Conservation (phyloP, 2,888 invertebrate species). For the Eupithecia centaureata region DNA sequence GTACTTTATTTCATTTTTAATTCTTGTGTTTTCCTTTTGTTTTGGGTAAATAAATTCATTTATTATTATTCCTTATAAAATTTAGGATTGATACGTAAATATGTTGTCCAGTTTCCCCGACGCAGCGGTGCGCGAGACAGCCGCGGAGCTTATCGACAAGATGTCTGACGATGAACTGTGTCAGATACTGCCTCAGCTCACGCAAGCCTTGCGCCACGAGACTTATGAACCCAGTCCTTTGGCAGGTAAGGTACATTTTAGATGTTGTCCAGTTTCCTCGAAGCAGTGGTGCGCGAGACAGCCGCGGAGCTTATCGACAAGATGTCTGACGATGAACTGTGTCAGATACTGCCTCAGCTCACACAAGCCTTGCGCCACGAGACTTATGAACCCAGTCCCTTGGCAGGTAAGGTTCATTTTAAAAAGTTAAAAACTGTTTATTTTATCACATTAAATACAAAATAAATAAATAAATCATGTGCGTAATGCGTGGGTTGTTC, state of each 20-base stretch:
- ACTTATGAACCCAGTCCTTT: slow-evolving; percentile 95
- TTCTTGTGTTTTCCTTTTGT: no score
- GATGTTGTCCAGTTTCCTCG: slow-evolving; percentile 95
- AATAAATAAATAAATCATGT: no score
- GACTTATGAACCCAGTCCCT: slow-evolving; percentile 94
- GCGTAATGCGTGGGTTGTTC: no score
- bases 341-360: slow-evolving; percentile 96
- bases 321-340: slow-evolving; percentile 93
- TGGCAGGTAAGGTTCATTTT: slow-evolving; percentile 83
- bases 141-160: slow-evolving; percentile 91
- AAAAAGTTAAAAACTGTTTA: no score
- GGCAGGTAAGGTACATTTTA: slow-evolving; percentile 78
- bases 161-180: slow-evolving; percentile 94
- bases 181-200: slow-evolving; percentile 96
- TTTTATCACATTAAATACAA: no score
- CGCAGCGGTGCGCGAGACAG: slow-evolving; percentile 91
- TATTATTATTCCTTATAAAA: no score
- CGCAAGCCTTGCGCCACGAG: slow-evolving; percentile 95
- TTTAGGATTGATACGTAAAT: no score
- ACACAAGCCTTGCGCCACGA: slow-evolving; percentile 95
- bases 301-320: slow-evolving; percentile 92
- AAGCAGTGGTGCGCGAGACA: slow-evolving; percentile 92
- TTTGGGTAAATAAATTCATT: no score
- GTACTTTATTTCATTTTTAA: no score
- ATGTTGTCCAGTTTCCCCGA: slow-evolving; percentile 91